A percentile compares a stretch with the other conserved stretches of the same genome.
Conservation (phyloP, 2,113 vertebrate genomes). For the Sebastes schlegelii region DNA sequence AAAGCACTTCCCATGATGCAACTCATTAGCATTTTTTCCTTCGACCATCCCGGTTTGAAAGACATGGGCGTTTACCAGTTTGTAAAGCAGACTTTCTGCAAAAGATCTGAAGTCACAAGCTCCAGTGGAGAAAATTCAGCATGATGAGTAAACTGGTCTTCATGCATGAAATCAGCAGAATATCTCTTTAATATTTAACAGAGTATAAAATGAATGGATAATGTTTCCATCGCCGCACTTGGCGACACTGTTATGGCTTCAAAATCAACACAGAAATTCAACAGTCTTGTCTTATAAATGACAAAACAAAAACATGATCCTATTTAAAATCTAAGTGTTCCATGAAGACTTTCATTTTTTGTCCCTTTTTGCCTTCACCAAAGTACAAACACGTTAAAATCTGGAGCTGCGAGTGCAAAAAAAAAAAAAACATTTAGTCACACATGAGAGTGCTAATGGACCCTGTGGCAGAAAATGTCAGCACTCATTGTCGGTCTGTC, state of each 20-base stretch:
- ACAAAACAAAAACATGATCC: not conserved
- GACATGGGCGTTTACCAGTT: not conserved
- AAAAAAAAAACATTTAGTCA: conserved; percentile 62
- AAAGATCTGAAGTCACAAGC: not conserved
- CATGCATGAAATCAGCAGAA: not conserved
- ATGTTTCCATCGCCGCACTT: not conserved
- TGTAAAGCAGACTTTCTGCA: not conserved
- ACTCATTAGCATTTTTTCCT: not conserved
- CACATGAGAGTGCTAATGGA: conserved; percentile 74
- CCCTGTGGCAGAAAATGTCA: conserved; percentile 70
- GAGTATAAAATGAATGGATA: not conserved
- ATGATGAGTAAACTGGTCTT: not conserved
- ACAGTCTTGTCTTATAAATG: not conserved
- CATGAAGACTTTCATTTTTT: not conserved
- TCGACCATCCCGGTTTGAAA: too few species aligned
- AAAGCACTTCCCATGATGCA: not conserved
- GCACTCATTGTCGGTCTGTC: conserved; percentile 54
- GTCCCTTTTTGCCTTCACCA: not conserved
- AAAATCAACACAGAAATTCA: not conserved
- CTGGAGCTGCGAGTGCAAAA: conserved; percentile 29
- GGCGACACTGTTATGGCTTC: too few species aligned
- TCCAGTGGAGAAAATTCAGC: not conserved
- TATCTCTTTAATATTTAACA: not conserved
- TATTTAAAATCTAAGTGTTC: not conserved
- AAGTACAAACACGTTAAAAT: conserved; percentile 28